Conservation (phyloP, 1,140 invertebrate genomes). For the Calephelis nemesis region DNA sequence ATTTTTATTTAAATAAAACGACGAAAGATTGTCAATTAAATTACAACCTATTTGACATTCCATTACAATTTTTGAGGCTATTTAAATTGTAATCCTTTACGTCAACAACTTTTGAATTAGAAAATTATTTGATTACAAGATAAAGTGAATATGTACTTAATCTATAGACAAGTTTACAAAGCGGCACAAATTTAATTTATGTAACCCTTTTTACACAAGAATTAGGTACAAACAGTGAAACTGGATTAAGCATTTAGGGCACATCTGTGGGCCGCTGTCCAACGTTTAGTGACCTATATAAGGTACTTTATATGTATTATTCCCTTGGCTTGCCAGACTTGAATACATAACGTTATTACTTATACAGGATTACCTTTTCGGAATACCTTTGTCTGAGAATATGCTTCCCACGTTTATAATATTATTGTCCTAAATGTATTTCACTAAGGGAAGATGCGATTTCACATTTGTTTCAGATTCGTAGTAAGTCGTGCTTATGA, state of each 20-base stretch:
- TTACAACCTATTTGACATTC: too few species aligned
- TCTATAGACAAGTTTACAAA: not conserved
- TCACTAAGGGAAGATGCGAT: too few species aligned
- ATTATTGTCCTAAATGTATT: too few species aligned
- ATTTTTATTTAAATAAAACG: too few species aligned
- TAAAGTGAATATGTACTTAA: not conserved
- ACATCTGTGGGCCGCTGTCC: not conserved
- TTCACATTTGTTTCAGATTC: too few species aligned
- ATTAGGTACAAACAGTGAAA: not conserved
- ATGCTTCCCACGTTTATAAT: too few species aligned
- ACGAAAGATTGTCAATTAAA: too few species aligned
- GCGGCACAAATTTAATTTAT: not conserved
- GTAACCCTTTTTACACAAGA: constrained; percentile 6
- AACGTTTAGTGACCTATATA: not conserved
- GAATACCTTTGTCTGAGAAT: not conserved
- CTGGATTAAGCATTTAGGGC: constrained; percentile 11
- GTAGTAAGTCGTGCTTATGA: too few species aligned
- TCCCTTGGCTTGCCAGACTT: not conserved
- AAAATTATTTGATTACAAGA: not conserved
- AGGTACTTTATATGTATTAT: constrained; percentile 5
- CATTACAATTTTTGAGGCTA: too few species aligned
- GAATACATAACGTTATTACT: not conserved
- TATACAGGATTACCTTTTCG: not conserved
- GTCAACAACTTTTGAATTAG: not conserved
- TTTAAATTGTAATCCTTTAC: too few species aligned